phyloP scores from a whole-genome alignment of 2,888 invertebrate genomes.

The Strigamia transsilvanica region DNA sequence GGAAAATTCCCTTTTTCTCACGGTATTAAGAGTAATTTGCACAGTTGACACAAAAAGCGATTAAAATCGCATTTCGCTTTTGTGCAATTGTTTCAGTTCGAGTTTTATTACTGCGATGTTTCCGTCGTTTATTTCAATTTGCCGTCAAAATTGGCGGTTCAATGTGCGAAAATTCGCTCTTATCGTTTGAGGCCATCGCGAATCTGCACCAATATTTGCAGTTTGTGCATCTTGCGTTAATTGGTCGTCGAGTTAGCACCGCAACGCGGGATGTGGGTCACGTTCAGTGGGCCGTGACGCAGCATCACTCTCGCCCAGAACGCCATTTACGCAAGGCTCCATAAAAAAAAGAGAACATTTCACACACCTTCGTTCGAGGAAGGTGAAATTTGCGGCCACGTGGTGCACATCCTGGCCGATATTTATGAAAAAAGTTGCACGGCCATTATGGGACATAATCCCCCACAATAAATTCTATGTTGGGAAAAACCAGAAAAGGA shows the following conservation, averaged over 20 bases:
- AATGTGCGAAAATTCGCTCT: background rate
- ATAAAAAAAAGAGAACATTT: constrained; percentile 10
- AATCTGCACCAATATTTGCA: too few relatives aligned
- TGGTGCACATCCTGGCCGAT: background rate
- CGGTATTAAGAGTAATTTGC: background rate
- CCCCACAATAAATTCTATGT: too few relatives aligned
- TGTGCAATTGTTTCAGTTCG: background rate
- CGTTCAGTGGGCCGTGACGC: constrained; percentile 28
- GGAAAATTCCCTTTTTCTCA: constrained; percentile 33
- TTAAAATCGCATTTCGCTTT: background rate
- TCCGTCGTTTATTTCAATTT: too few relatives aligned
- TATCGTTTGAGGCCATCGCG: background rate
- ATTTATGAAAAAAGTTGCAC: background rate
- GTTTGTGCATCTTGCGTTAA: too few relatives aligned
- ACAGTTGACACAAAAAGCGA: background rate
- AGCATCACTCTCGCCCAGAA: constrained; percentile 35
- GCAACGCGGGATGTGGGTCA: constrained; percentile 24
- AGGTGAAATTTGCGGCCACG: background rate
- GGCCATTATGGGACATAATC: too few relatives aligned
- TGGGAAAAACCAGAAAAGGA: too few relatives aligned
- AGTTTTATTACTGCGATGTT: too few relatives aligned
- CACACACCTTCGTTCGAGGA: background rate
- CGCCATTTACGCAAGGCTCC: constrained; percentile 33
- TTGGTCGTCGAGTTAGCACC: too few relatives aligned
- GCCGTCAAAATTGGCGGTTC: background rate